Evolutionary conservation across 2,797 vertebrate species (phyloP), one percentile per base, ranked within the genome.

Genomic region (Poecilia wingei): DNA sequence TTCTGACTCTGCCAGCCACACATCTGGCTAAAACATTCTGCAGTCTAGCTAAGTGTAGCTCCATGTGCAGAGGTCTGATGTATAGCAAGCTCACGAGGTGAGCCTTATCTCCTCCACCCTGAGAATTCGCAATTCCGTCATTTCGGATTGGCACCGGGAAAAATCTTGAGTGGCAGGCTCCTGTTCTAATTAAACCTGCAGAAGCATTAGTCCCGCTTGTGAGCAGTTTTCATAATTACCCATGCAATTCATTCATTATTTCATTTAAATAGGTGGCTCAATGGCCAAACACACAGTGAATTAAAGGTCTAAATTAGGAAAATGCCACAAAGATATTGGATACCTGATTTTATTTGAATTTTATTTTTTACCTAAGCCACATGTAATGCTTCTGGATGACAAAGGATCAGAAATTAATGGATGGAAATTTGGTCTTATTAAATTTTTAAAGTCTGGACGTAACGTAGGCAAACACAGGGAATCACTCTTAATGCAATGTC

Each of bases 151-250:
- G 81, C 87, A 83, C 76, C 73, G 81, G 73, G 74, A 82, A 74
- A 76, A 82, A 82, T 77, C 79, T 88, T 95, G 93, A 95, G 92
- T 95, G 93, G 93, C 92, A 94, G 91, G 76, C 82, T 86, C 86
- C 88, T 81, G 85, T 84, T 84, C 93, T 95, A 94, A 95, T 95
- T 94, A 95, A 93, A 95, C 91, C 91, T 82, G 89, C 87, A 91
- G 82, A 88, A 93, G 90, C 92, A 94, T 95, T 93, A 93, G 92
- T 92, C 91, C 90, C 86, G 89, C 90, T 93, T 92, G 90, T 94
- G 89, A 94, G 92, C 88, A 86, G 87, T 93, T 94, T 93, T 95
- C 85, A 93, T 94, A 94, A 95, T 95, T 94, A 94, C 86, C 87
- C 74, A 55, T 81, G 86, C 88, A 84, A 91, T 94, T 94, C 79